Percentiles rank a stretch among this genome's conserved stretches.
Conservation (phyloP, 2,797 vertebrate genomes). For the Momotus momota region DNA sequence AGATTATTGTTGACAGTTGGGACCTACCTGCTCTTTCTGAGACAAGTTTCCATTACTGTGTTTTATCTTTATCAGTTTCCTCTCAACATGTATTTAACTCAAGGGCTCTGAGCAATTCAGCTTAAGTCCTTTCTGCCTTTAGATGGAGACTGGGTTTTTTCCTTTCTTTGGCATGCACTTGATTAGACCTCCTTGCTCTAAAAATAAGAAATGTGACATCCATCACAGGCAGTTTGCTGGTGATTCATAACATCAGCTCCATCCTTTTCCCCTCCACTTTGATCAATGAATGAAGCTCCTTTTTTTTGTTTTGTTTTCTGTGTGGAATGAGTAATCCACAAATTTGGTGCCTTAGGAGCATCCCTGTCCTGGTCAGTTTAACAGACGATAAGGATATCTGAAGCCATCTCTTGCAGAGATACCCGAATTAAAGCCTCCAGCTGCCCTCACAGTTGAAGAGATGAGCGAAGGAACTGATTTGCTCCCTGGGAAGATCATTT, state of each 20-base stretch:
- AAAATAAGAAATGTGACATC: neutral
- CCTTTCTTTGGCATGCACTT: neutral
- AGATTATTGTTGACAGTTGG: conserved; percentile 60
- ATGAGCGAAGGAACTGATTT: neutral
- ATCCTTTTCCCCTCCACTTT: neutral
- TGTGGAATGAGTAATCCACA: neutral
- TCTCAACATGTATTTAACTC: conserved; percentile 36
- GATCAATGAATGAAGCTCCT: neutral
- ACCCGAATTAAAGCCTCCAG: neutral
- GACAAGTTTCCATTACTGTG: neutral
- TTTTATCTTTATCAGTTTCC: conserved; percentile 63
- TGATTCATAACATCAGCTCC: neutral
- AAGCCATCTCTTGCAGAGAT: neutral
- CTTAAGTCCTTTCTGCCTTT: neutral
- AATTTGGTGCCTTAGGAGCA: neutral
- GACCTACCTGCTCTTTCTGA: conserved; percentile 57
- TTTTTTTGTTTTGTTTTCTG: neutral
- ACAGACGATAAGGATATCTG: neutral
- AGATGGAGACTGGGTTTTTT: neutral
- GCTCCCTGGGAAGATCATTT: neutral
- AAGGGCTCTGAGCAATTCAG: neutral
- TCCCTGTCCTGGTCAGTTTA: neutral
- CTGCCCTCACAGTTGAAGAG: neutral
- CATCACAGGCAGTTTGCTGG: neutral
- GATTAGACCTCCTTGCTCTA: neutral